Base-by-base conservation (phyloP, 2,113 vertebrate species). In the Macquaria ambigua region DNA sequence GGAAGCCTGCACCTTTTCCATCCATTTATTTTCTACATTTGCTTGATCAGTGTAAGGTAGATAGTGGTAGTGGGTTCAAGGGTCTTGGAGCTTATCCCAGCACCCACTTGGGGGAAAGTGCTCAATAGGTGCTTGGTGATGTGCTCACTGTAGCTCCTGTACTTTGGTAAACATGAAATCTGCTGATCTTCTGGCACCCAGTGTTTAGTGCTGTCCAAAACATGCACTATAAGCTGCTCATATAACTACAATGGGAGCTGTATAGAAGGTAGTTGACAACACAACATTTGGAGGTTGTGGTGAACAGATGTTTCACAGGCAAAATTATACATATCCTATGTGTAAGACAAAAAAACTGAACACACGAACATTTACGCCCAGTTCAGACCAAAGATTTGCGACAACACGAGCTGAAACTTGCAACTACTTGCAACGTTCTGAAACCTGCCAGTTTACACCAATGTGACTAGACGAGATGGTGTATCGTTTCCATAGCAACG, bases 161-260 rank as follows among this genome's bases (percentile, higher is more conserved):
- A 4, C n/a, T 76, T 58, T 15, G 14, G 64, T 74, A 56, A 81
- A 76, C 15, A 14, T 62, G 21, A 81, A 71, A 75, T 53, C 1
- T 52, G 67, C 72, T 78, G n/a, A 6, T 62, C 48, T 64, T 63
- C 52, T 16, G 28, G 41, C 31, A 62, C 20, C 20, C 4, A 1
- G 12, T 46, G 43, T 73, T 83, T n/a, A 43, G 10, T 25, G 9
- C 31, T 9, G 31, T 53, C 18, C 12, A 48, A 55, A 74, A 74
- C 5, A 37, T 28, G 55, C n/a, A 43, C 1, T 11, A 43, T n/a
- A 8, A 34, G 15, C 41, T 39, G 8, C 31, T 48, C 25, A 48
- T 62, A 21, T 23, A n/a, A 23, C 50, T 53, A 6, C 25, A 52
- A 55, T 11, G 55, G 55, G 39, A 46, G n/a, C 23, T 67, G 11